Evolutionary conservation across 2,888 invertebrate species (phyloP), one percentile per base, ranked within the genome.

Genomic region (Actias luna): DNA sequence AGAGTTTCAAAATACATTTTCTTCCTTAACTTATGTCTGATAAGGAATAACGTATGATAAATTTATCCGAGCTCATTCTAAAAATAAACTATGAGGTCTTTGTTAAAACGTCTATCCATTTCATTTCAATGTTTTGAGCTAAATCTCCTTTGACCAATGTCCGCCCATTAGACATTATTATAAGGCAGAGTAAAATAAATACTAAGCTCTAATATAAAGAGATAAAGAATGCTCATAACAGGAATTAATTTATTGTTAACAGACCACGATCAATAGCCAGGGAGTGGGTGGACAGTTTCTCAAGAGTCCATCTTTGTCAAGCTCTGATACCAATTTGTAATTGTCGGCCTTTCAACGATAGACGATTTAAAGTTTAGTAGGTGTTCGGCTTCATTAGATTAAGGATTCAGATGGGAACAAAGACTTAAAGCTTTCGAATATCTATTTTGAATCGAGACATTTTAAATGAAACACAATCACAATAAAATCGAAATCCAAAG

Each of bases 231-330:
- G 88, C 82, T 92, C 85, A 91, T 91, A 92, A 91, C 89, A 87
- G 83, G 91, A 89, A 88, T 92, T 91, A 90, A 91, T 92, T 91
- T 89, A 89, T 90, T 87, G 87, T 88, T 73, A 85, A 82, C 79
- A 78, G 82, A 81, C 88, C 84, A 80, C 88, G 85, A 89, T 92
- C 88, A 91, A 91, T 89, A 87, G 89, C 79, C 78, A 74, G 77
- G 83, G 87, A 89, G 92, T 92, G 92, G 92, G 92, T 91, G 92
- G 92, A 92, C 92, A 92, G 89, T 85, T 89, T 85, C 85, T 87
- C 84, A 89, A 88, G 87, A 89, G 92, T 91, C 89, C 91, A 91
- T 91, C 92, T 92, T 91, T 92, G 92, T 92, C 88, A 90, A 83
- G 87, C 90, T 89, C 87, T 91, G 88, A 90, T 92, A 88, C 89